Evolutionary conservation across 2,113 vertebrate genomes (phyloP).

Genomic region (Gila orcuttii): DNA sequence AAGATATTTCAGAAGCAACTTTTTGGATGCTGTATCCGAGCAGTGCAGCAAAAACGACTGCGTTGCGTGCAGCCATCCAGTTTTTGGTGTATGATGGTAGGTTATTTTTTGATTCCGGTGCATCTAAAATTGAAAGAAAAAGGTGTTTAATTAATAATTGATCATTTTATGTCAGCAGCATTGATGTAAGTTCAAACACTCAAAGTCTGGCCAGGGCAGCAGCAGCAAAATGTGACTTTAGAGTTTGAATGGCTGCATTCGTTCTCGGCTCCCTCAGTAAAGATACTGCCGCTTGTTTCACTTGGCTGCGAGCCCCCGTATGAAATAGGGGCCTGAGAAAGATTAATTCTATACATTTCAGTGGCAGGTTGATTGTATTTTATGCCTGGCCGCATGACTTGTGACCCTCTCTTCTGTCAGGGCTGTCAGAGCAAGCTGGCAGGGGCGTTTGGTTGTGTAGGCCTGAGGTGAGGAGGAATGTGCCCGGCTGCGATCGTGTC

Average conservation of each 20-base stretch:
- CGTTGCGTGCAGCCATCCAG: slow-evolving; percentile 60
- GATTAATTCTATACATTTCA: slow-evolving; percentile 52
- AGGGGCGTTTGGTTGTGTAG: slow-evolving; percentile 30
- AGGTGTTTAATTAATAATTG: slow-evolving; percentile 71
- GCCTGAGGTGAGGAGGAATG: slow-evolving; percentile 50
- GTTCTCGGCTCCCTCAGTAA: slow-evolving; percentile 20
- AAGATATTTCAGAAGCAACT: slow-evolving; percentile 2
- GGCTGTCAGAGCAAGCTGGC: slow-evolving; percentile 49
- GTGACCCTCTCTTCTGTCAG: slow-evolving; percentile 42
- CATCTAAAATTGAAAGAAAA: slow-evolving; percentile 75
- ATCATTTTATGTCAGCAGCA: slow-evolving; percentile 44
- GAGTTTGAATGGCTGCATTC: neutral
- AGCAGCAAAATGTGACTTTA: slow-evolving; percentile 9
- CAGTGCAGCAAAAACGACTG: slow-evolving; percentile 8
- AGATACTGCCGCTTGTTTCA: slow-evolving; percentile 45
- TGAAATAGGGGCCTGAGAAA: slow-evolving; percentile 49
- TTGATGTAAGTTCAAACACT: neutral
- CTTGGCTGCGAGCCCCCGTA: slow-evolving; percentile 42
- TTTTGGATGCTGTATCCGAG: neutral
- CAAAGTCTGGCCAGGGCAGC: slow-evolving; percentile 14
- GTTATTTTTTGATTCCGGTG: slow-evolving; percentile 69
- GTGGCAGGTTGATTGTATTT: slow-evolving; percentile 51
- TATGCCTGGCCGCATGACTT: slow-evolving; percentile 46
- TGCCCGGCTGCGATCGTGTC: slow-evolving; percentile 50
- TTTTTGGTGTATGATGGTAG: slow-evolving; percentile 56